phyloP scores from a whole-genome alignment of 2,113 vertebrate genomes.

The Rhinoptilus africanus region DNA sequence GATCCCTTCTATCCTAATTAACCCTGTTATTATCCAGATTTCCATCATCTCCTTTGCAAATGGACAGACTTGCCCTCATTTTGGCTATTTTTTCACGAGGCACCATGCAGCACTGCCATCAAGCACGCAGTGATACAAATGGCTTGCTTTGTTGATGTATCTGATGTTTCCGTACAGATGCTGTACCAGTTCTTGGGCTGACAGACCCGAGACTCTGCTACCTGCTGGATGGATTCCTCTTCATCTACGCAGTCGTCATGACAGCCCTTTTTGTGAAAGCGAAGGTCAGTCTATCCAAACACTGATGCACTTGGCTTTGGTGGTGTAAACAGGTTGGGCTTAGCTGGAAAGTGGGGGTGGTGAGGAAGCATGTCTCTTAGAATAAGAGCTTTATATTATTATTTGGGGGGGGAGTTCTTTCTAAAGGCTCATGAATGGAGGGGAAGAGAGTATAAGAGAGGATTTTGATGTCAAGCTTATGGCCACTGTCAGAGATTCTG shows the following conservation, averaged over 20 bases:
- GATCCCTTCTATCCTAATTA: not conserved
- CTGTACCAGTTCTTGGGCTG: conserved; percentile 55
- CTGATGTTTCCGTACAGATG: conserved; percentile 8
- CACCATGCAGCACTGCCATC: not conserved
- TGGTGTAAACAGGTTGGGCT: not conserved
- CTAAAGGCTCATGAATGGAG: not conserved
- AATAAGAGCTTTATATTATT: not conserved
- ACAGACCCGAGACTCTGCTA: conserved; percentile 86
- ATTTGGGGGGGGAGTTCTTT: not conserved
- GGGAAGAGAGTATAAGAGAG: not conserved
- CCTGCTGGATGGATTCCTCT: conserved; percentile 85
- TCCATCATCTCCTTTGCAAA: not conserved
- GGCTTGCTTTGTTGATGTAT: not conserved
- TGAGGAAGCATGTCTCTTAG: not conserved
- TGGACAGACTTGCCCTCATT: not conserved
- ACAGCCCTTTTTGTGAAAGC: conserved; percentile 85
- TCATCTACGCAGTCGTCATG: conserved; percentile 83
- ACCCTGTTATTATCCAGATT: not conserved
- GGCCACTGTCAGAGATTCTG: not conserved
- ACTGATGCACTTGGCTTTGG: not conserved
- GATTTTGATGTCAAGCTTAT: not conserved
- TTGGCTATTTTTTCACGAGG: not conserved
- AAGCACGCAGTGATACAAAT: not conserved
- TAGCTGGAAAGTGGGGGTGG: not conserved
- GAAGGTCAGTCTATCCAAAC: conserved; percentile 75